phyloP scores from a whole-genome alignment of 2,113 vertebrate genomes.

The Symphodus melops region DNA sequence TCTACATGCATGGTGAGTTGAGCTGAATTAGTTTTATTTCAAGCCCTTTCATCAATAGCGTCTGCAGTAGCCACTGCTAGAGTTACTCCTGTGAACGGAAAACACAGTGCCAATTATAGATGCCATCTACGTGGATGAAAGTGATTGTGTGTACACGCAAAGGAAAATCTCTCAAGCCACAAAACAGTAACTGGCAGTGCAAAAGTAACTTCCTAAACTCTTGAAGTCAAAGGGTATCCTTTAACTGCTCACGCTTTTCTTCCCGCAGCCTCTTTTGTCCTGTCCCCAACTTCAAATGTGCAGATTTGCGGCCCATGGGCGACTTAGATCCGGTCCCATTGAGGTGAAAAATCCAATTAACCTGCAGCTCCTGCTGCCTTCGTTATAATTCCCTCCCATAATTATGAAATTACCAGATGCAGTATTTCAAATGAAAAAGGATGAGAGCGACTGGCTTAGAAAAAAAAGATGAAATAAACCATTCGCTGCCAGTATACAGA shows the following conservation, averaged over 20 bases:
- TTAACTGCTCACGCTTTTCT: slow-evolving; percentile 70
- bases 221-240: slow-evolving; percentile 75
- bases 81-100: slow-evolving; percentile 54
- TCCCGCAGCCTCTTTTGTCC: slow-evolving; percentile 76
- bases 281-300: slow-evolving; percentile 79
- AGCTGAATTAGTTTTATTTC: slow-evolving; percentile 52
- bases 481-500: slow-evolving; percentile 55
- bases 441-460: slow-evolving; percentile 71
- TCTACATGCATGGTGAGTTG: slow-evolving; percentile 32
- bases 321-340: slow-evolving; percentile 79
- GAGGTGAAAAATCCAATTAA: slow-evolving; percentile 86
- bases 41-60: slow-evolving; percentile 57
- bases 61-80: slow-evolving; percentile 31
- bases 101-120: slow-evolving; percentile 71
- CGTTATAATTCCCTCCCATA: slow-evolving; percentile 83
- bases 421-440: slow-evolving; percentile 82
- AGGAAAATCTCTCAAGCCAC: slow-evolving; percentile 67
- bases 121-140: slow-evolving; percentile 69
- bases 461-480: slow-evolving; percentile 76
- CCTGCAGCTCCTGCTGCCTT: slow-evolving; percentile 80
- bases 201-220: slow-evolving; percentile 74
- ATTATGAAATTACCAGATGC: slow-evolving; percentile 85
- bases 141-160: slow-evolving; percentile 59
- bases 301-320: slow-evolving; percentile 76
- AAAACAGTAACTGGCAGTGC: slow-evolving; percentile 66